Conservation (phyloP, 1,140 invertebrate species). For the Elysia chlorotica region DNA sequence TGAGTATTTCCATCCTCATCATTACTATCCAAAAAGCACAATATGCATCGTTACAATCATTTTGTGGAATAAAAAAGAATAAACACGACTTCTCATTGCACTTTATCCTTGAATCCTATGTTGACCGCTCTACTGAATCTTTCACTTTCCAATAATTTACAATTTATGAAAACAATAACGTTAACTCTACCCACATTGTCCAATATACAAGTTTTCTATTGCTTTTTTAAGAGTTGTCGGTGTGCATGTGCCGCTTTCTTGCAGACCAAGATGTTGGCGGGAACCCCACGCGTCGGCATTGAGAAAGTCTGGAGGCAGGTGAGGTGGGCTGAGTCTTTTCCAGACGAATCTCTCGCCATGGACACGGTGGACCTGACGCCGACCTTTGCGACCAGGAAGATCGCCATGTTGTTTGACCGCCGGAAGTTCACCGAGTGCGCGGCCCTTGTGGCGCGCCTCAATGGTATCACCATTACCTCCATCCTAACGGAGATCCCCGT, state of each 20-base stretch:
- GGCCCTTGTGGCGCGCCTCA: constrained; percentile 75
- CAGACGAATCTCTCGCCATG: constrained; percentile 41
- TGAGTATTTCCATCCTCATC: too few relatives aligned
- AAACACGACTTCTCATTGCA: too few relatives aligned
- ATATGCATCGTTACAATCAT: too few relatives aligned
- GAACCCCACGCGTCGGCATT: constrained; percentile 36
- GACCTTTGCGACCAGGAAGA: constrained; percentile 41
- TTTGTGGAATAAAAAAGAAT: too few relatives aligned
- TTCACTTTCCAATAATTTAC: neutral
- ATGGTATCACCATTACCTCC: constrained; percentile 73
- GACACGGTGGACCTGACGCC: constrained; percentile 44
- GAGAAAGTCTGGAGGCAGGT: constrained; percentile 48
- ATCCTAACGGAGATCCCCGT: constrained; percentile 78
- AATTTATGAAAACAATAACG: too few relatives aligned
- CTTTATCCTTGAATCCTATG: neutral
- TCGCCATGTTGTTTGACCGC: constrained; percentile 44
- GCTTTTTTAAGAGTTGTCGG: too few relatives aligned
- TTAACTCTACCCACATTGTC: neutral
- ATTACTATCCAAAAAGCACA: too few relatives aligned
- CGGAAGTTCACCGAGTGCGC: constrained; percentile 63
- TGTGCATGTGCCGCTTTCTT: too few relatives aligned
- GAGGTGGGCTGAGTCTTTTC: constrained; percentile 44
- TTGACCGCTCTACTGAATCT: neutral
- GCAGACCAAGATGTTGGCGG: constrained; percentile 29
- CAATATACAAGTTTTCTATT: neutral